A percentile compares a stretch with the other conserved stretches of the same genome.
phyloP scores from a whole-genome alignment of 2,797 vertebrate species.

The Aphelocoma californica region DNA sequence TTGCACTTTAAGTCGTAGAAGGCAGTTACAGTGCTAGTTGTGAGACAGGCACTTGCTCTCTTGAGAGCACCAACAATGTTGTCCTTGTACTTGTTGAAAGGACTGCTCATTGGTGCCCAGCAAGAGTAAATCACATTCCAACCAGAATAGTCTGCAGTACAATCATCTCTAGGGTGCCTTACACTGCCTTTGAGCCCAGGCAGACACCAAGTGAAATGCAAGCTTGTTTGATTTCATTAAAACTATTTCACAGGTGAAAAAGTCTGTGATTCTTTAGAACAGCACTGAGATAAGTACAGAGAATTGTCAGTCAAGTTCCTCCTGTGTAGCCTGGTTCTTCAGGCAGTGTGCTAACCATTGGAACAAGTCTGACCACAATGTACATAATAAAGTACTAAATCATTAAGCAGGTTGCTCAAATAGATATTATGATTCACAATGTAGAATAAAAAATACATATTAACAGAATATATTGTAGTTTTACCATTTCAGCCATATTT shows the following conservation, averaged over 20 bases:
- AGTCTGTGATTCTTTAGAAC: not conserved
- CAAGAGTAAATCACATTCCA: not conserved
- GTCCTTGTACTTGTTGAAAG: not conserved
- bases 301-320: not conserved
- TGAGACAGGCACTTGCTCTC: not conserved
- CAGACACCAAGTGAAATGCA: not conserved
- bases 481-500: not conserved
- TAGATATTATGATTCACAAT: not conserved
- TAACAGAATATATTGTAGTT: not conserved
- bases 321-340: not conserved
- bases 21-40: not conserved
- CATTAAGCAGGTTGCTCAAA: not conserved
- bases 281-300: not conserved
- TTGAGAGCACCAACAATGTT: not conserved
- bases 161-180: not conserved
- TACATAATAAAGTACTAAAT: not conserved
- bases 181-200: not conserved
- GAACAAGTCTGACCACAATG: not conserved
- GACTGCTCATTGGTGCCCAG: not conserved
- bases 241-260: not conserved
- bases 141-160: not conserved
- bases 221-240: not conserved
- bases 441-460: not conserved
- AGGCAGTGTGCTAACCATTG: not conserved
- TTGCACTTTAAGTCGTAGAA: not conserved